Conservation (phyloP, 2,888 invertebrate species). For the Oxyscelio sp. region DNA sequence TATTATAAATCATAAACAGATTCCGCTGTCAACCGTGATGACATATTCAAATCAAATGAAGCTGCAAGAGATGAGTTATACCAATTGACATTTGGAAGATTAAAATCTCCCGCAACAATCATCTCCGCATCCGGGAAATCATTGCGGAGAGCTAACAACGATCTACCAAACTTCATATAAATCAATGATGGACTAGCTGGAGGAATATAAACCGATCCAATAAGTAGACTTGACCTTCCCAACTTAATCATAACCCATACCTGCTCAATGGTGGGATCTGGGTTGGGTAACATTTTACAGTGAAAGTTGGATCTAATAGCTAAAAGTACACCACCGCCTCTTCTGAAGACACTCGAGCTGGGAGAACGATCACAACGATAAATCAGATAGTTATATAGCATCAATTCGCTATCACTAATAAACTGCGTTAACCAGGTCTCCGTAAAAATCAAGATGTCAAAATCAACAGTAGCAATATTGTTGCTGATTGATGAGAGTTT, state of each 20-base stretch:
- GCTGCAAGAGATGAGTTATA: background rate
- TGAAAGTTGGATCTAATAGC: background rate
- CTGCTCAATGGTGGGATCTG: background rate
- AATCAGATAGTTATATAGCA: background rate
- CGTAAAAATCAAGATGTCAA: too few species aligned
- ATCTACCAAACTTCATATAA: background rate
- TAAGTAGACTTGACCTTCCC: background rate
- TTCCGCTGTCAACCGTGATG: too few species aligned
- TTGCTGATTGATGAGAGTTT: too few species aligned
- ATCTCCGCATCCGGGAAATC: background rate
- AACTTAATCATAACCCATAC: background rate
- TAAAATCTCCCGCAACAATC: background rate
- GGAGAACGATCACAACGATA: background rate
- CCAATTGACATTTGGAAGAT: background rate
- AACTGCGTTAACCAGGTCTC: too few species aligned
- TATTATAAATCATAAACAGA: too few species aligned
- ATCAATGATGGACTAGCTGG: background rate
- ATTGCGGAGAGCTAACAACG: background rate
- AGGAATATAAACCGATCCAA: constrained; percentile 1
- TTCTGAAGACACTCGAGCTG: background rate
- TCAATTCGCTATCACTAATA: background rate
- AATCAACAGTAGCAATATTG: too few species aligned
- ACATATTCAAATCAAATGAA: too few species aligned
- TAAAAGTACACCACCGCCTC: constrained; percentile 3
- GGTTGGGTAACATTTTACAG: background rate